Evolutionary conservation across 2,797 vertebrate genomes (phyloP).

Genomic region (Pelodytes ibericus): DNA sequence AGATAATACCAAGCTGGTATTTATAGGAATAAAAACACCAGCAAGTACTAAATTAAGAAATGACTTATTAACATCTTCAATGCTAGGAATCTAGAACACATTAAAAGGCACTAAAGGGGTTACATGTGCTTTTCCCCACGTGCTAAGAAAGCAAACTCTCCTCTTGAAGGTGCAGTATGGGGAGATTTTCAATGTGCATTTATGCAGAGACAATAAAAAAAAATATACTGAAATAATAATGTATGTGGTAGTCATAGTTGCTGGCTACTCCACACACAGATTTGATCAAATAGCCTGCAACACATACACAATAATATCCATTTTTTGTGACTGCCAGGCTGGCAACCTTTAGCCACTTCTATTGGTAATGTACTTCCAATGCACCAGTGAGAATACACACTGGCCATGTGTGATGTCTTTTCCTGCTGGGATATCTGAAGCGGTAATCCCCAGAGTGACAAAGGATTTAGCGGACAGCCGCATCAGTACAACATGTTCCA

Average conservation of each 20-base stretch:
- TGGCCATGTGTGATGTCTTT: not conserved
- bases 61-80: slow-evolving; percentile 30
- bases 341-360: too few relatives aligned
- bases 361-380: too few relatives aligned
- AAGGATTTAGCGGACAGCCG: too few relatives aligned
- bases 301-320: not conserved
- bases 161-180: not conserved
- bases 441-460: too few relatives aligned
- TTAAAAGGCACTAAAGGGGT: slow-evolving; percentile 40
- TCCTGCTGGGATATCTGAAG: not conserved
- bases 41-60: not conserved
- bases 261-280: too few relatives aligned
- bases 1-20: too few relatives aligned
- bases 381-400: not conserved
- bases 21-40: too few relatives aligned
- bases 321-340: not conserved
- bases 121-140: slow-evolving; percentile 14
- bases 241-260: not conserved
- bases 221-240: not conserved
- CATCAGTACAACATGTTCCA: not conserved
- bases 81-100: slow-evolving; percentile 19
- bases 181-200: slow-evolving; percentile 15
- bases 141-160: not conserved
- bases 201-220: slow-evolving; percentile 13
- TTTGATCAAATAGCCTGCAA: slow-evolving; percentile 1